These are phyloP conservation scores for Eulemur rufifrons DNA, from an alignment of 2,113 vertebrate species.

Conservation along the genomic window DNA sequence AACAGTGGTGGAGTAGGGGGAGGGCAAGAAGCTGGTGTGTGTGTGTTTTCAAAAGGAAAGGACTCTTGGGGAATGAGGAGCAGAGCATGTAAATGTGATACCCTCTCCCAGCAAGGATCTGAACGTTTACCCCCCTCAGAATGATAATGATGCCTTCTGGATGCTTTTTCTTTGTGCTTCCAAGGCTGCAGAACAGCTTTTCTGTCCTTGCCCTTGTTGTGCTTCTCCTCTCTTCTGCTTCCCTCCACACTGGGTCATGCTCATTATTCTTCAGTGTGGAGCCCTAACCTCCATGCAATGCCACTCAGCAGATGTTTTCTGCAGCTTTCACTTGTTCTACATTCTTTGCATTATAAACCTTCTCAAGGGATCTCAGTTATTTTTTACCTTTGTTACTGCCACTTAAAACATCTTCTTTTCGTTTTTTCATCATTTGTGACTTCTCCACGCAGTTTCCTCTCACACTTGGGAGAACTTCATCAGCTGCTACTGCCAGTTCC, in stretches of 20 bases:
- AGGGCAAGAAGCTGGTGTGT: background rate
- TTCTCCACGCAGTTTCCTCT: background rate
- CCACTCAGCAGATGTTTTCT: background rate
- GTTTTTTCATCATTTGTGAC: background rate
- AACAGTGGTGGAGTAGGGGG: background rate
- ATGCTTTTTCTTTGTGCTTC: background rate
- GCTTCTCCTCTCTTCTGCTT: background rate
- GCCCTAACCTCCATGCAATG: background rate
- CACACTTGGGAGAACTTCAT: background rate
- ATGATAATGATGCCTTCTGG: background rate
- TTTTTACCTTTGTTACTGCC: background rate
- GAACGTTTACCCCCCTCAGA: background rate
- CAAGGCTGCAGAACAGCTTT: background rate
- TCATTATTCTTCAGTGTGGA: background rate
- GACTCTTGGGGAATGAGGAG: background rate
- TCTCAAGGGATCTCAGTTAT: background rate
- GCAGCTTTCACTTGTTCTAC: background rate
- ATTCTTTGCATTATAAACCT: background rate
- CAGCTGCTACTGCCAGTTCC: background rate
- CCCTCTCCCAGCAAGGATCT: background rate
- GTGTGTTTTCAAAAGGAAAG: background rate
- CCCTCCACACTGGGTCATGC: fast-evolving
- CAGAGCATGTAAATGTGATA: background rate
- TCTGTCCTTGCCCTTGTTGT: background rate
- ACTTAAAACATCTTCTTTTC: background rate